Base-by-base conservation (phyloP, 2,797 vertebrate genomes). In the Ambastaia sidthimunki region DNA sequence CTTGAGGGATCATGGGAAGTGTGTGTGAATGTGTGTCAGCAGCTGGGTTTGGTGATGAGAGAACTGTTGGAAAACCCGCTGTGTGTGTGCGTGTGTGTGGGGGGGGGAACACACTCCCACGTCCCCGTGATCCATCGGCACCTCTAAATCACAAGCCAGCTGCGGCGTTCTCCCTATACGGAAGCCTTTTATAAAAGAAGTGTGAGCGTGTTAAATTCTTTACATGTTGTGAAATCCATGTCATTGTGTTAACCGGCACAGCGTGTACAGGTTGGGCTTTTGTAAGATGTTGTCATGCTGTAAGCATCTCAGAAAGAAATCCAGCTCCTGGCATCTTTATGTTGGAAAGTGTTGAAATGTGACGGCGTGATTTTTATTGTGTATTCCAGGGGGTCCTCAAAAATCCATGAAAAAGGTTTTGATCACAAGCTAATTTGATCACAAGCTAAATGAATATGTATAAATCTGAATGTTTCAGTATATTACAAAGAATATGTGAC, bases 21-120 rank as follows among this genome's bases (percentile, higher is more conserved):
- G 44, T 25, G 23, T 11, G 25, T 55, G 72, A 50, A 73, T 74
- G 59, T 71, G 52, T 70, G 69, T 44, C 44, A 67, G 21, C 54
- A 55, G n/a, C 48, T 66, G 73, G 2, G 9, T 75, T 54, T 37
- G 60, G 13, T 66, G 12, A 4, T 1, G 1, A 7, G 15, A 47
- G 52, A 69, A 37, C 21, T 18, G 18, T 28, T 3, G 23, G 37
- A 44, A 10, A 44, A 44, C 41, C 41, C 41, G 41, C 41, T 44
- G 9, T 44, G 41, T 47, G 18, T 21, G 9, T 12, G 25, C 16
- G 65, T 3, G 16, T 57, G 52, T 48, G 37, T 28, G 25, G 4
- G 48, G 5, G 16, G 16, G 71, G 47, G 19, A 72, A 59, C 34
- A 7, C n/a, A 41, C 12, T 16, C 31, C n/a, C 18, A 2, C 34